Conservation (phyloP, 2,888 invertebrate genomes). For the Ischnura elegans region DNA sequence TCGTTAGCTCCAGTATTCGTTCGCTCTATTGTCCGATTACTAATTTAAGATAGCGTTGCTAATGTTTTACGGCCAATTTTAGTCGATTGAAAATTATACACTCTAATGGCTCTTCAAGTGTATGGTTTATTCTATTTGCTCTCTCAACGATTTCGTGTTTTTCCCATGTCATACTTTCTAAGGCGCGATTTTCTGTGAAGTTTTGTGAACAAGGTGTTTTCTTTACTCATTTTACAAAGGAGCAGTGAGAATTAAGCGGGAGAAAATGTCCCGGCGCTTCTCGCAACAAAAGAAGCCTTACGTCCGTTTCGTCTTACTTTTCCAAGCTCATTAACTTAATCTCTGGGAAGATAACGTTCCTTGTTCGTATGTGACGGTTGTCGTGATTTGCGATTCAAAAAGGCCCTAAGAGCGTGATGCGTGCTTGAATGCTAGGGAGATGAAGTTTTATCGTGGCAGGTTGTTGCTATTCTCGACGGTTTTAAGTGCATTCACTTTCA, state of each 20-base stretch:
- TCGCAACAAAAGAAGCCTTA: neutral
- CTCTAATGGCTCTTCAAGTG: neutral
- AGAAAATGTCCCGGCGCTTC: neutral
- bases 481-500: neutral
- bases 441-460: neutral
- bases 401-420: neutral
- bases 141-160: neutral
- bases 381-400: neutral
- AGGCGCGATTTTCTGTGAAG: neutral
- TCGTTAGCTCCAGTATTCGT: too few relatives aligned
- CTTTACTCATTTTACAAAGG: neutral
- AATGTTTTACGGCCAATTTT: too few relatives aligned
- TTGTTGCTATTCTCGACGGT: neutral
- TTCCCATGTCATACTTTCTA: neutral
- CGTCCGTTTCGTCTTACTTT: neutral
- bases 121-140: neutral
- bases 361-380: conserved; percentile 9
- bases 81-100: neutral
- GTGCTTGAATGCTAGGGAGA: conserved; percentile 1
- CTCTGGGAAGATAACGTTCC: conserved; percentile 14
- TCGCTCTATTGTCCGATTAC: neutral
- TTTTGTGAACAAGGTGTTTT: neutral
- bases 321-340: conserved; percentile 3
- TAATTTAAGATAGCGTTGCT: neutral
- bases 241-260: neutral